Percentiles rank a stretch among this genome's conserved stretches.
These are phyloP conservation scores for Lasioglossum villosulum DNA, from an alignment of 2,888 invertebrate species.

Conservation along the genomic window DNA sequence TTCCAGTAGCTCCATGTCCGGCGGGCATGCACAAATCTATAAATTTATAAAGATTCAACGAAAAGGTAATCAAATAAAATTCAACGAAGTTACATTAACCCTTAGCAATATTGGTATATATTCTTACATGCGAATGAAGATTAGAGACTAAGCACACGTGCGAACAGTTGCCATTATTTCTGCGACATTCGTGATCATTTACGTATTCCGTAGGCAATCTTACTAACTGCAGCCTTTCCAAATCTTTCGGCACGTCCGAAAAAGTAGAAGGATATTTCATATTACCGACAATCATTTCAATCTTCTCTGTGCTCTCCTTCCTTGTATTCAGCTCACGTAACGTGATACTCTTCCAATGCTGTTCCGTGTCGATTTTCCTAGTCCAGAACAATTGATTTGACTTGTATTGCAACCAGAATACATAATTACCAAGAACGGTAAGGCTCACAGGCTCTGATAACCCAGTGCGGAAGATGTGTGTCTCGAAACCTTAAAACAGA, in stretches of 20 bases:
- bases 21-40: conserved; percentile 88
- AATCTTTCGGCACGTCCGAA: conserved; percentile 39
- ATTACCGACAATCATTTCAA: not conserved
- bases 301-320: not conserved
- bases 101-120: not conserved
- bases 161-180: conserved; percentile 88
- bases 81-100: not conserved
- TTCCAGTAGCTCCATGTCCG: conserved; percentile 86
- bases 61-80: not conserved
- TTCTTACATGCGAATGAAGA: conserved; percentile 60
- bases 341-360: conserved; percentile 76
- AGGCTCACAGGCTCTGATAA: conserved; percentile 86
- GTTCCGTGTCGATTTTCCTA: conserved; percentile 84
- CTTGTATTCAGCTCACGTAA: conserved; percentile 78
- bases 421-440: conserved; percentile 87
- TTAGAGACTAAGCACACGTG: conserved; percentile 89
- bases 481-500: conserved; percentile 79
- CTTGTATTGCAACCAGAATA: conserved; percentile 89
- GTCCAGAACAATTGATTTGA: conserved; percentile 88
- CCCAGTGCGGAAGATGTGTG: conserved; percentile 82
- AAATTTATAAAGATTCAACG: not conserved
- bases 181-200: conserved; percentile 87
- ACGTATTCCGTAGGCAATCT: conserved; percentile 83
- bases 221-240: conserved; percentile 85
- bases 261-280: not conserved